Conservation (phyloP, 2,797 vertebrate genomes). For the Acanthopagrus latus region DNA sequence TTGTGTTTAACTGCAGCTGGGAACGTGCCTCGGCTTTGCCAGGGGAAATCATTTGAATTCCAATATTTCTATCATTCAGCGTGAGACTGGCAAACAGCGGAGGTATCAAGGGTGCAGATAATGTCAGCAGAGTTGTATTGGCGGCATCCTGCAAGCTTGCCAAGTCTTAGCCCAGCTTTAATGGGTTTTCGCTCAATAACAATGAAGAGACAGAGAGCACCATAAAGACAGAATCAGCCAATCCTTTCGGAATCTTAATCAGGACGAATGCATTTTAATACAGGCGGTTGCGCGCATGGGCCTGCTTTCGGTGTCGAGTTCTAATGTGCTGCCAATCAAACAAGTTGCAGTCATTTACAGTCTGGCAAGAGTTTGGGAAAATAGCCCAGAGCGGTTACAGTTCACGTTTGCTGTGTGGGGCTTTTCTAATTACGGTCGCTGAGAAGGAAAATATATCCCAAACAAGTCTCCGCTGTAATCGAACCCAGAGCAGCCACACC, state of each 20-base stretch:
- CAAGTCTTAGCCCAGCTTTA: constrained; percentile 72
- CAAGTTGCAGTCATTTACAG: constrained; percentile 61
- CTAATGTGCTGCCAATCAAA: constrained; percentile 64
- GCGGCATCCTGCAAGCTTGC: constrained; percentile 71
- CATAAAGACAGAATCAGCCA: constrained; percentile 69
- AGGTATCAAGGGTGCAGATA: constrained; percentile 76
- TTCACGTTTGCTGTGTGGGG: constrained; percentile 39
- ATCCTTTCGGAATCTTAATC: constrained; percentile 73
- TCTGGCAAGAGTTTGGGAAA: constrained; percentile 60
- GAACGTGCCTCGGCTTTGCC: constrained; percentile 53
- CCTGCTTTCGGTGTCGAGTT: constrained; percentile 41
- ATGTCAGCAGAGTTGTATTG: constrained; percentile 76
- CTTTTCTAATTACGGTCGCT: constrained; percentile 67
- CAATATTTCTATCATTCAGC: constrained; percentile 69
- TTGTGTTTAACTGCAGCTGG: constrained; percentile 68
- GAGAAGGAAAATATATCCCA: constrained; percentile 60
- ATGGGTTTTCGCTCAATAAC: constrained; percentile 80
- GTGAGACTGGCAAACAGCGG: constrained; percentile 47
- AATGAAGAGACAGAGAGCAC: constrained; percentile 70
- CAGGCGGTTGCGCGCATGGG: constrained; percentile 10
- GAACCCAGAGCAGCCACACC: constrained; percentile 49
- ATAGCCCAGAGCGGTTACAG: constrained; percentile 55
- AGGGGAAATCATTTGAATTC: constrained; percentile 72
- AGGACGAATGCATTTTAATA: constrained; percentile 67
- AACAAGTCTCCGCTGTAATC: constrained; percentile 67